A percentile compares a stretch with the other conserved stretches of the same genome.
Conservation (phyloP, 2,888 invertebrate genomes). For the Unio delphinus region DNA sequence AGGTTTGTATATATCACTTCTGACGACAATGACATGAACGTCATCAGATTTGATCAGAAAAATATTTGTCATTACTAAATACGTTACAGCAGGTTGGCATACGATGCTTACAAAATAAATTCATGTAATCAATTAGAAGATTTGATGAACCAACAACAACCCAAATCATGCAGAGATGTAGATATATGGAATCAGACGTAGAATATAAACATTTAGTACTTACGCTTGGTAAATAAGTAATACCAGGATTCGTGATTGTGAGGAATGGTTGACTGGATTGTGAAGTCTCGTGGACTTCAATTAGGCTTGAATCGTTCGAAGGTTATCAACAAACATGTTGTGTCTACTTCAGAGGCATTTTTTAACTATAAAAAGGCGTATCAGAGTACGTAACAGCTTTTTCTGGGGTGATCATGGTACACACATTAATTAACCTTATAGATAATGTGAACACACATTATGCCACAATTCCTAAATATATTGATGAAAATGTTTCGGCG, state of each 20-base stretch:
- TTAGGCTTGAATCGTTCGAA: conserved; percentile 3
- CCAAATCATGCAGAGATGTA: conserved; percentile 1
- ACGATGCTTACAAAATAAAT: neutral
- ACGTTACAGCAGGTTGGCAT: conserved; percentile 1
- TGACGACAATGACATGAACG: conserved; percentile 2
- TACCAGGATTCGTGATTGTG: neutral
- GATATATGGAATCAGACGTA: neutral
- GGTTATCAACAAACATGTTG: conserved; percentile 2
- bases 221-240: conserved; percentile 8
- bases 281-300: conserved; percentile 10
- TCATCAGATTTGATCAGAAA: neutral
- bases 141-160: neutral
- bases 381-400: conserved; percentile 4
- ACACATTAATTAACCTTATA: conserved; percentile 3
- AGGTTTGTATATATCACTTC: neutral
- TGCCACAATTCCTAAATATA: conserved; percentile 1
- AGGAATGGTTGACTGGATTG: neutral
- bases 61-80: neutral
- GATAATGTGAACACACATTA: neutral
- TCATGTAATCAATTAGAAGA: neutral
- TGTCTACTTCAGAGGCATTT: neutral
- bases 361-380: neutral
- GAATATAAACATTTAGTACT: conserved; percentile 8
- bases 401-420: neutral
- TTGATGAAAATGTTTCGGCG: neutral